Evolutionary conservation across 2,888 invertebrate genomes (phyloP), one percentile per base, ranked within the genome.

Genomic region (Iphiclides podalirius): DNA sequence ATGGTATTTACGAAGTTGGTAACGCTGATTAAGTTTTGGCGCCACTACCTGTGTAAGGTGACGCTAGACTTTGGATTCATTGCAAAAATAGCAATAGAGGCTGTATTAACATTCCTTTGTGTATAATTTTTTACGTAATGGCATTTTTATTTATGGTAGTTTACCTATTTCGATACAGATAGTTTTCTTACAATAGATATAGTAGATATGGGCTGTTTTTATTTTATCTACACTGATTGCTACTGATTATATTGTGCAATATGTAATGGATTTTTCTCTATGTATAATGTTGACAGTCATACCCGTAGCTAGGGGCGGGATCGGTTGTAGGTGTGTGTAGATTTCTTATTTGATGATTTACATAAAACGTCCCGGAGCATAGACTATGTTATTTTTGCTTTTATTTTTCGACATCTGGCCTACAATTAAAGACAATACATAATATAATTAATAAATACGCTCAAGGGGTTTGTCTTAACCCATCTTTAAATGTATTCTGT

Each of bases 161-260:
- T 54, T 59, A 62, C 50, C 58, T 60, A 69, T 53, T 54, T 58
- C 58, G 51, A 48, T 39, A 26, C 33, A 65, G 64, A 70, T 68
- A 75, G 67, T 65, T 72, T 68, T 60, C 47, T 43, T 43, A 47
- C 51, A 68, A 75, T 80, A 79, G 79, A 74, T n/a, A 67, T 71
- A 63, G 70, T 81, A 81, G 82, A 70, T 61, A 75, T 75, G 81
- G 81, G 81, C 83, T 84, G 83, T 80, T 77, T 74, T 70, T 64
- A 61, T 64, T 63, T 62, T 59, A 59, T 61, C 65, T 61, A 60
- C 72, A 72, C 72, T 54, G 67, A 70, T 60, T 69, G 75, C 75
- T 67, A 67, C 67, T 70, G 68, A 65, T 60, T 54, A 63, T 62
- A 64, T 60, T 70, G 71, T 75, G 74, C 74, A 74, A 75, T 73